Conservation (phyloP, 2,888 invertebrate species). For the Dyspetes luteomarginatus region DNA sequence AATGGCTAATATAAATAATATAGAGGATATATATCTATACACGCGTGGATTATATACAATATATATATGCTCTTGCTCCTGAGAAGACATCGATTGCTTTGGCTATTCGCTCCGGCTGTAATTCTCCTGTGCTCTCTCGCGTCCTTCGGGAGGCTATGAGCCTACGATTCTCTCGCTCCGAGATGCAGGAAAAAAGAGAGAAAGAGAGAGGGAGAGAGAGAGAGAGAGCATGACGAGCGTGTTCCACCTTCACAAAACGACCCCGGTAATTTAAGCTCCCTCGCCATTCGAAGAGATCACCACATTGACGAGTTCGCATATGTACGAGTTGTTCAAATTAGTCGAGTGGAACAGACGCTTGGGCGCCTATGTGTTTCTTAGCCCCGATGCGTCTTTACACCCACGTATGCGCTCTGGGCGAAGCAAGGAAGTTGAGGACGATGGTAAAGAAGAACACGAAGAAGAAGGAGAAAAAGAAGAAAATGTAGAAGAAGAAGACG, state of each 20-base stretch:
- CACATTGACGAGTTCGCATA: conserved; percentile 25
- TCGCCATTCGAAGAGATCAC: conserved; percentile 29
- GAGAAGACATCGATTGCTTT: conserved; percentile 59
- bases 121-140: conserved; percentile 51
- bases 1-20: conserved; percentile 18
- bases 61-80: conserved; percentile 22
- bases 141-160: conserved; percentile 59
- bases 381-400: conserved; percentile 52
- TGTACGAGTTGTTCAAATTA: conserved; percentile 60
- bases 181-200: not conserved
- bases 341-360: conserved; percentile 50
- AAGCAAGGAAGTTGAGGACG: conserved; percentile 22
- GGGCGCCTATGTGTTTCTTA: conserved; percentile 19
- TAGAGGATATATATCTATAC: not conserved
- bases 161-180: conserved; percentile 12
- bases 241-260: conserved; percentile 45
- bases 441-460: conserved; percentile 9
- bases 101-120: conserved; percentile 55
- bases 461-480: conserved; percentile 22
- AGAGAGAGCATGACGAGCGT: conserved; percentile 11
- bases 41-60: not conserved
- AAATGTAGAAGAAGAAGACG: conserved; percentile 16
- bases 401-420: conserved; percentile 50
- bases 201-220: conserved; percentile 14
- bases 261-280: conserved; percentile 59